phyloP scores from a whole-genome alignment of 2,888 invertebrate genomes.

The Axea sp. region DNA sequence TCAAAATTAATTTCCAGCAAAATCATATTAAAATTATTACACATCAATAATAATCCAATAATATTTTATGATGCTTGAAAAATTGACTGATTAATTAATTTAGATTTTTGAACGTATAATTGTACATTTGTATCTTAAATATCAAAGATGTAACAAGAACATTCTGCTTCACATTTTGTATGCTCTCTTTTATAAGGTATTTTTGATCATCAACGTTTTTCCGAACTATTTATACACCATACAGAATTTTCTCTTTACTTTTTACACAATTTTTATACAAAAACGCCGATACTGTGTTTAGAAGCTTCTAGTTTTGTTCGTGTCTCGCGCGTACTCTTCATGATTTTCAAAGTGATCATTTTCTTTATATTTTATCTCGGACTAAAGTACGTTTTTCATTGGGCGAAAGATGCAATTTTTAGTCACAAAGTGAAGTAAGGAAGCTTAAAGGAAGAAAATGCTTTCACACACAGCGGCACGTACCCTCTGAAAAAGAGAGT shows the following conservation, averaged over 20 bases:
- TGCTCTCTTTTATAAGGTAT: background rate
- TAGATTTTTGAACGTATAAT: no score
- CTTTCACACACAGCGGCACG: conserved; percentile 31
- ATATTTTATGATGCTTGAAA: no score
- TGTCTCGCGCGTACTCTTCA: conserved; percentile 24
- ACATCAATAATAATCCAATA: no score
- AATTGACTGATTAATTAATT: no score
- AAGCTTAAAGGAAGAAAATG: conserved; percentile 39
- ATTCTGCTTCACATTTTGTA: no score
- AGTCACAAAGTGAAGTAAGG: conserved; percentile 53
- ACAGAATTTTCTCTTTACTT: background rate
- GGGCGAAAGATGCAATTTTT: conserved; percentile 54
- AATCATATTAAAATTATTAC: no score
- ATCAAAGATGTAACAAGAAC: no score
- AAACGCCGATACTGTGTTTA: conserved; percentile 11
- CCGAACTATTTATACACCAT: conserved; percentile 1
- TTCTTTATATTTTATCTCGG: conserved; percentile 52
- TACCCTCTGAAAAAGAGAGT: conserved; percentile 15
- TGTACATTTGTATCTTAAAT: no score
- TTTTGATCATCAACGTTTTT: background rate
- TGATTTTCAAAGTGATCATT: conserved; percentile 54
- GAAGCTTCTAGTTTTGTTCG: conserved; percentile 17
- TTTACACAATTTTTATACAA: background rate
- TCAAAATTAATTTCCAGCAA: no score
- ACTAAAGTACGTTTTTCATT: conserved; percentile 48